Base-by-base conservation (phyloP, 2,888 invertebrate genomes). In the Sarcophaga rosellei region DNA sequence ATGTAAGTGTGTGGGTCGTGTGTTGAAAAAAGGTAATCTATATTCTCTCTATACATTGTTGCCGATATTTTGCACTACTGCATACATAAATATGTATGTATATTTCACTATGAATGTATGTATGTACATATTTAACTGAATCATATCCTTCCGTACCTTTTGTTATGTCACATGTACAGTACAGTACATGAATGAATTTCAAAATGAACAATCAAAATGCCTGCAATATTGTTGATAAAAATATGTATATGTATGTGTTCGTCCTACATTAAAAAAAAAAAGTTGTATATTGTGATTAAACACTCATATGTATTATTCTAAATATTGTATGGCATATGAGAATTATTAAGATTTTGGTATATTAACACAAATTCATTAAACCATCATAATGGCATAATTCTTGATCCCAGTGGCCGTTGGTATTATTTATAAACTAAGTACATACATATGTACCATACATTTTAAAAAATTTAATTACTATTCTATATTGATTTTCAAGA, bases 171-270 rank as follows among this genome's bases (percentile, higher is more conserved):
- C 62, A 68, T n/a, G n/a, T n/a, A n/a, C n/a, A n/a, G n/a, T 59
- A 84, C 73, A 76, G 63, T 62, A 76, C 68, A 84, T 70, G 81
- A 75, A 84, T 84, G 70, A 70, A 79, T 72, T 72, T 75, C 69
- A 74, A 79, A 79, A 87, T 79, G 82, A 87, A 81, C 74, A 86
- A 86, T 83, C 68, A 77, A 83, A 86, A 83, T 83, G 65, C 73
- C 83, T 86, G 83, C 83, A 86, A 81, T 65, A 81, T 61, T 74
- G 73, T 81, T 83, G 83, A 86, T 86, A 86, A 86, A 53, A 66
- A 74, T 45, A 20, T 20, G n/a, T 68, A 10, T 53, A 44, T 35
- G 3, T 15, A 17, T 12, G 35, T 23, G 23, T 73, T 15, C 61
- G 35, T 35, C 35, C 17, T 65, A 25, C n/a, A 65, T 53, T 53